Conservation (phyloP, 2,797 vertebrate species). For the Anguilla anguilla region DNA sequence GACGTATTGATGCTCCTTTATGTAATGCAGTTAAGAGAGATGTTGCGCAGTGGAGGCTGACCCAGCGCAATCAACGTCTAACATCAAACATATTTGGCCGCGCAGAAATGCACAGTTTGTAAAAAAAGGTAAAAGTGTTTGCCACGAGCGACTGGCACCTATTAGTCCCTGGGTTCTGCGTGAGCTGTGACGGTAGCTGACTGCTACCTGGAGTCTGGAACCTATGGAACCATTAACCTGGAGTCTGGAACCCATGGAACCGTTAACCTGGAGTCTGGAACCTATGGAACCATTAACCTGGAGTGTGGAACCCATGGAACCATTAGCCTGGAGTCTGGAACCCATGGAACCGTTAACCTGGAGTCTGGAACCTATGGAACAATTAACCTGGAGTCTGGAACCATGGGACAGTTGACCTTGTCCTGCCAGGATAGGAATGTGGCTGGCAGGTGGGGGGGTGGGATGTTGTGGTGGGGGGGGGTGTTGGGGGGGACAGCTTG, state of each 20-base stretch:
- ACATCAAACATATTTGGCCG: background rate
- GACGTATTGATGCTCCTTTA: background rate
- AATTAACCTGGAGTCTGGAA: no score
- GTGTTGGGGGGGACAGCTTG: background rate
- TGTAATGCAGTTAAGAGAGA: background rate
- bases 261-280: no score
- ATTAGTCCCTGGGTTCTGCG: background rate
- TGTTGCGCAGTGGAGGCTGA: background rate
- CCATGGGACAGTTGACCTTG: background rate
- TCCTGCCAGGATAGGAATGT: background rate
- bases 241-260: no score
- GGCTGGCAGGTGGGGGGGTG: background rate
- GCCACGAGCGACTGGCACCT: background rate
- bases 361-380: background rate
- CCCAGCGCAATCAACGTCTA: background rate
- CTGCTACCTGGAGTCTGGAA: background rate
- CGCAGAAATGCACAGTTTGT: background rate
- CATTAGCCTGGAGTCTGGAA: no score
- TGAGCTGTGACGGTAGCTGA: background rate
- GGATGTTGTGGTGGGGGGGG: background rate
- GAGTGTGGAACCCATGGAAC: no score
- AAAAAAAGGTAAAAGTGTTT: background rate
- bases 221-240: background rate
- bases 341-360: background rate
- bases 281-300: no score